Evolutionary conservation across 1,140 invertebrate species (phyloP), one percentile per base, ranked within the genome.

Genomic region (Atopsyche davidsoni): DNA sequence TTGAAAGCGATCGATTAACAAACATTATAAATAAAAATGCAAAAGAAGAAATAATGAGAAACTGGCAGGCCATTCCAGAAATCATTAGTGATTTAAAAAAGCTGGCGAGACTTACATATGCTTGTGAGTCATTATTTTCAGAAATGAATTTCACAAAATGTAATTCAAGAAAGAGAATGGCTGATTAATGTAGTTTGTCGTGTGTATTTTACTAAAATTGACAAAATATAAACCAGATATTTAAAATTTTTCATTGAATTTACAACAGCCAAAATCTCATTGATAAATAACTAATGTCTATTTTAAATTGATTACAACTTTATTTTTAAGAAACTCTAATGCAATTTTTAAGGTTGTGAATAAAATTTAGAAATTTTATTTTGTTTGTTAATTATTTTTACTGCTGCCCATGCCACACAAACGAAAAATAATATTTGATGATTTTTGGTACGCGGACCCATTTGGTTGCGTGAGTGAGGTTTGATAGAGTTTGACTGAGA

Each of bases 1-100:
- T 46, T 39, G 45, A 38, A 39, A 39, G 45, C 16, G 18, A 46
- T 39, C 22, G 45, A 39, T 46, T 39, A 46, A 7, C 14, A 3
- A 25, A 22, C 4, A 46, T 17, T 39, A 18, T 19, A 11, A 46
- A 39, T 16, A 46, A 46, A 16, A 40, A 42, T 46, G 28, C 28
- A 39, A 31, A 46, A 42, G 21, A 46, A 31, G 16, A 46, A 46
- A 46, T 45, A 35, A 14, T 46, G 24, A 7, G 19, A 32, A 45
- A 10, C n/a, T 45, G 24, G 24, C 24, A 13, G 11, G 21, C 11
- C 11, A 38, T 38, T 38, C 13, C 35, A 38, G 35, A 38, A 38
- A 38, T 38, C 35, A 7, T 38, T 38, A 38, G 14, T 14, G 11
- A 6, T 17, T 38, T 38, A 38, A 38, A 38, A 14, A 7, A 38